Percentiles rank a stretch among this genome's conserved stretches.
phyloP scores from a whole-genome alignment of 2,797 vertebrate genomes.

The Sebastes cheni region DNA sequence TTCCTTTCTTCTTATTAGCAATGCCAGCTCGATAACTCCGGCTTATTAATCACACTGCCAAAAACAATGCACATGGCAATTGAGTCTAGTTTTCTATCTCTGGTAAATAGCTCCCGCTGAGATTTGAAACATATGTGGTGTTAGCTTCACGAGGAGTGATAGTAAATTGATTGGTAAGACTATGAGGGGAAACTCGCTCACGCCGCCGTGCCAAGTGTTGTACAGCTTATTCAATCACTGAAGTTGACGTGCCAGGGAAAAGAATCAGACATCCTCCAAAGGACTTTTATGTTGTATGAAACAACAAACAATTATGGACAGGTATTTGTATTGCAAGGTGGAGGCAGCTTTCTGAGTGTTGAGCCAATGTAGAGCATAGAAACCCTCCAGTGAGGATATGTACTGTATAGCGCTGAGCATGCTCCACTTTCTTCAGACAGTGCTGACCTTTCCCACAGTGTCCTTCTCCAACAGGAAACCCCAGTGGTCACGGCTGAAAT shows the following conservation, averaged over 20 bases:
- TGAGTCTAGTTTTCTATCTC: constrained; percentile 33
- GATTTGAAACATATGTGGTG: constrained; percentile 41
- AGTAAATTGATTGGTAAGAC: constrained; percentile 23
- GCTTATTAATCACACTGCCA: constrained; percentile 42
- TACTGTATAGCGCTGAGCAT: not conserved
- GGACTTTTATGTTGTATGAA: constrained; percentile 1
- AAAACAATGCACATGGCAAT: constrained; percentile 41
- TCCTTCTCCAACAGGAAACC: constrained; percentile 2
- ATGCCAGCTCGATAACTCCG: constrained; percentile 33
- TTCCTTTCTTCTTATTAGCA: constrained; percentile 20
- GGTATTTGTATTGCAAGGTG: not conserved
- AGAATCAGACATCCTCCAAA: not conserved
- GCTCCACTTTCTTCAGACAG: constrained; percentile 21
- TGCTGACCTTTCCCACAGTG: not conserved
- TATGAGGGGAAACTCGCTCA: not conserved
- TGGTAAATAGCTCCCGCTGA: constrained; percentile 40
- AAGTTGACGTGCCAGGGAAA: not conserved
- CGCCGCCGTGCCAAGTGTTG: not conserved
- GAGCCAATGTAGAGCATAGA: not conserved
- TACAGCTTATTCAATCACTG: not conserved
- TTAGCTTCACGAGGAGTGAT: constrained; percentile 19
- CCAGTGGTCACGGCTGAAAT: constrained; percentile 8
- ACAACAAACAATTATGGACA: not conserved
- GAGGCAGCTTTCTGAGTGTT: not conserved
- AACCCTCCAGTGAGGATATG: not conserved